A percentile compares a stretch with the other conserved stretches of the same genome.
Conservation (phyloP, 2,113 vertebrate species). For the Bagarius yarrelli region DNA sequence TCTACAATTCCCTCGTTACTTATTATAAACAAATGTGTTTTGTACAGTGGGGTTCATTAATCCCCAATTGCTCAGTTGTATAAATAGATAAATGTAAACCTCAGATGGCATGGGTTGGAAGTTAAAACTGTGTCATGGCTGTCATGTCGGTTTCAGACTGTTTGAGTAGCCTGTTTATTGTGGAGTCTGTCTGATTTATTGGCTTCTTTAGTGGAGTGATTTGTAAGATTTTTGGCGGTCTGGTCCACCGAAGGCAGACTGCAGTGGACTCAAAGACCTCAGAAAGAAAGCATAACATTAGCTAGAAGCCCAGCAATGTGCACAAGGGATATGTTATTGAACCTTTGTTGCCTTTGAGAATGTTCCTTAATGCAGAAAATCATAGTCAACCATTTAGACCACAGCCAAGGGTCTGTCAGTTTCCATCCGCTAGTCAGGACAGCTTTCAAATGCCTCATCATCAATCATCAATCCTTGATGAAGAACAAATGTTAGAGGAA, state of each 20-base stretch:
- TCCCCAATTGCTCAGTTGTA: too few species aligned
- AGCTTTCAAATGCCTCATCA: constrained; percentile 16
- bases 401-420: constrained; percentile 57
- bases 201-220: constrained; percentile 54
- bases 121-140: not conserved
- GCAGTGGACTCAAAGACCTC: constrained; percentile 29
- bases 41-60: not conserved
- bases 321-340: constrained; percentile 53
- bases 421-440: constrained; percentile 31
- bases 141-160: constrained; percentile 27
- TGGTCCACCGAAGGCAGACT: constrained; percentile 24
- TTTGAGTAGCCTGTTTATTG: constrained; percentile 51
- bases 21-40: not conserved
- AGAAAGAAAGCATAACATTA: constrained; percentile 21
- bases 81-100: not conserved
- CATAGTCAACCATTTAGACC: constrained; percentile 48
- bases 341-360: constrained; percentile 51
- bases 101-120: not conserved
- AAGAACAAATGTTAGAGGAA: constrained; percentile 16
- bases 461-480: constrained; percentile 20
- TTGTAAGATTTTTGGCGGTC: constrained; percentile 49
- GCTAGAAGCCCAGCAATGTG: constrained; percentile 24
- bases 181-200: constrained; percentile 65
- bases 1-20: constrained; percentile 41
- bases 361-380: constrained; percentile 54